Conservation (phyloP, 2,113 vertebrate species). For the Rissa tridactyla region DNA sequence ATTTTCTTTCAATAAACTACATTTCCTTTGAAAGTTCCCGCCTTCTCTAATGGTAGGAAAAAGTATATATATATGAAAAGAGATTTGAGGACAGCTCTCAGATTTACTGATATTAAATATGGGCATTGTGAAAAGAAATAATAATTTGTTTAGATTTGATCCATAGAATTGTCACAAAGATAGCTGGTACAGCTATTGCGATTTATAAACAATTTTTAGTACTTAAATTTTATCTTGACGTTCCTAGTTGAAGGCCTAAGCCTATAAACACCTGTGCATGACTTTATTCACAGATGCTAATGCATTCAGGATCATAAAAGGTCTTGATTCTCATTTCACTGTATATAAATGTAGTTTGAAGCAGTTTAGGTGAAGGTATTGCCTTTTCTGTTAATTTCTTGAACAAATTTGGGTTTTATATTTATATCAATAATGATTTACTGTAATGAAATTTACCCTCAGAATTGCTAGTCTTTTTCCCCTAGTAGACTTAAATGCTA, state of each 20-base stretch:
- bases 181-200: background rate
- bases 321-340: background rate
- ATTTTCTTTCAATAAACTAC: background rate
- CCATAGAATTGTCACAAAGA: background rate
- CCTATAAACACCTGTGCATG: background rate
- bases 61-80: background rate
- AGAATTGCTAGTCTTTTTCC: background rate
- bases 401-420: background rate
- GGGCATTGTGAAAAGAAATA: background rate
- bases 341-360: background rate
- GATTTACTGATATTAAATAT: background rate
- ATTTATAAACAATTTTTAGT: background rate
- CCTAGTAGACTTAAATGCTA: background rate
- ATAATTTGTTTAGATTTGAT: background rate
- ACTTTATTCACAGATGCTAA: background rate
- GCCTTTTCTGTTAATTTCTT: background rate
- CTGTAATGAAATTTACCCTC: constrained; percentile 4
- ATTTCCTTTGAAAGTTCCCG: background rate
- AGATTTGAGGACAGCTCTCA: background rate
- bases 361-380: background rate
- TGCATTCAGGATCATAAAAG: constrained; percentile 9
- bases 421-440: background rate
- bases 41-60: background rate
- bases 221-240: background rate
- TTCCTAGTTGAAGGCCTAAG: background rate